phyloP scores from a whole-genome alignment of 2,113 vertebrate species.

The Octodon degus region DNA sequence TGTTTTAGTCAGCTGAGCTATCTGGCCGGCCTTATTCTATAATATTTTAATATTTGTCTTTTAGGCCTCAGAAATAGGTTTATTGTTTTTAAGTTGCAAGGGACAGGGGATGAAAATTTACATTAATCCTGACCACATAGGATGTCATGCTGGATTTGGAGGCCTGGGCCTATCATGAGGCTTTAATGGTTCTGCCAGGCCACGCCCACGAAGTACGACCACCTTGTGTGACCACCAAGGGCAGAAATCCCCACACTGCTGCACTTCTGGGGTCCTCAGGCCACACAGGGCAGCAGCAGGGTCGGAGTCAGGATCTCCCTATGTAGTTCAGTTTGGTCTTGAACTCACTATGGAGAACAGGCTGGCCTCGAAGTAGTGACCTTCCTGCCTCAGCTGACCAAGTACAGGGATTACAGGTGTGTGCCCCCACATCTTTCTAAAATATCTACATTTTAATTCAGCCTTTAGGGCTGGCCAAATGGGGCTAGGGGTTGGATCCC shows the following conservation, averaged over 20 bases:
- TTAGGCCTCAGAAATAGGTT: slow-evolving; percentile 9
- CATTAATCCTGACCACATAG: background rate
- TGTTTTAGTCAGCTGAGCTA: too few species aligned
- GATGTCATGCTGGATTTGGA: background rate
- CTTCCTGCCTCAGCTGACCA: background rate
- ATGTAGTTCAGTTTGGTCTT: background rate
- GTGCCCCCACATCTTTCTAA: background rate
- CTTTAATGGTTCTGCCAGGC: background rate
- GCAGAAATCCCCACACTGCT: background rate
- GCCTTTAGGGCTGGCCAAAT: too few species aligned
- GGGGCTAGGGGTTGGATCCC: too few species aligned
- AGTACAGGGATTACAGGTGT: background rate
- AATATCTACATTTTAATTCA: background rate
- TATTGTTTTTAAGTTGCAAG: slow-evolving; percentile 20
- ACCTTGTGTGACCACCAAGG: background rate
- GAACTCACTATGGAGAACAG: background rate
- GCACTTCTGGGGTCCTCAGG: background rate
- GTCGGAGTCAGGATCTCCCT: background rate
- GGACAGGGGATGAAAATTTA: background rate
- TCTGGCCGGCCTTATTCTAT: background rate
- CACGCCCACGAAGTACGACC: background rate
- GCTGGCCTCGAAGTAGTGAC: background rate
- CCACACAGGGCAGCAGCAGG: background rate
- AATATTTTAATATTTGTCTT: slow-evolving; percentile 46
- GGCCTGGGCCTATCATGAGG: background rate